Conservation (phyloP, 2,797 vertebrate genomes). For the Anas flavirostris region DNA sequence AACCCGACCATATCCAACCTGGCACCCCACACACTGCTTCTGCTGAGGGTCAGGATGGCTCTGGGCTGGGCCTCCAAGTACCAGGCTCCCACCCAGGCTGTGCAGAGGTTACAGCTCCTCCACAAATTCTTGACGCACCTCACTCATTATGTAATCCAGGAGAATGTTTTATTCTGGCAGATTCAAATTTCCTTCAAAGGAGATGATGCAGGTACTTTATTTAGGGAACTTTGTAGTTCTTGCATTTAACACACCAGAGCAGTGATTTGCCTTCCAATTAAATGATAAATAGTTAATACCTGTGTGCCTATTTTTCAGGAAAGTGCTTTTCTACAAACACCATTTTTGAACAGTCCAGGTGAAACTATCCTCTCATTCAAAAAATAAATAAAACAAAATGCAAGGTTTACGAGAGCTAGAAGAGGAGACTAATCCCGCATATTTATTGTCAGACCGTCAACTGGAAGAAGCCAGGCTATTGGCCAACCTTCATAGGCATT, state of each 20-base stretch:
- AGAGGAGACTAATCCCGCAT: not conserved
- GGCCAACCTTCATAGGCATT: not conserved
- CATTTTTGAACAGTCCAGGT: not conserved
- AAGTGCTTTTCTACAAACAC: not conserved
- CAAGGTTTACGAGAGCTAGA: not conserved
- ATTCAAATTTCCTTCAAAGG: not conserved
- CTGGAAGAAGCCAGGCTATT: not conserved
- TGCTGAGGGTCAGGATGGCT: not conserved
- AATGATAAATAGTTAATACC: not conserved
- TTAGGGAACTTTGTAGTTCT: not conserved
- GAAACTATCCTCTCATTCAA: not conserved
- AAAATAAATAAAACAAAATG: not conserved
- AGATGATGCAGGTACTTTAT: not conserved
- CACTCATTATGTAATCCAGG: not conserved
- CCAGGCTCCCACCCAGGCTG: not conserved
- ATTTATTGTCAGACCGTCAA: not conserved
- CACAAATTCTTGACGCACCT: not conserved
- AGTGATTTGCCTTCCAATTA: not conserved
- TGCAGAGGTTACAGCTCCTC: not conserved
- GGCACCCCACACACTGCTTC: rapidly evolving
- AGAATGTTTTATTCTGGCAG: not conserved
- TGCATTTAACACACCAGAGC: not conserved
- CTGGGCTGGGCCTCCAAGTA: not conserved
- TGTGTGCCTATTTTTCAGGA: rapidly evolving
- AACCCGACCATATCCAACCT: rapidly evolving